Base-by-base conservation (phyloP, 2,797 vertebrate genomes). In the Sebastiscus tertius region DNA sequence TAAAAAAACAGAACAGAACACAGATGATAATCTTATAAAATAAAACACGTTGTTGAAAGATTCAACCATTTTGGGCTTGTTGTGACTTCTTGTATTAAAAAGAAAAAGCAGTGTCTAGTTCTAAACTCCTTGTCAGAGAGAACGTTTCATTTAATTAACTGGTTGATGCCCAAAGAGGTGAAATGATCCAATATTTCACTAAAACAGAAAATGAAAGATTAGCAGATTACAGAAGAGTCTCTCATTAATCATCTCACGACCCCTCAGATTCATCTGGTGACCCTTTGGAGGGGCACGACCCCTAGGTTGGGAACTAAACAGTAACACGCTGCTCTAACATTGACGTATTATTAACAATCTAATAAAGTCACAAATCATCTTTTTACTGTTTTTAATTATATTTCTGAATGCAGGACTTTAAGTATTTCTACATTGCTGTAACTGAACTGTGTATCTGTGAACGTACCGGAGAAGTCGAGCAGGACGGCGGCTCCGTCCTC, bases 401-500 rank as follows among this genome's bases (percentile, higher is more conserved):
- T 20, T 14, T 34, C 20, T 26, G 39, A 34, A 20, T 27, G 26
- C 33, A 2, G 8, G 22, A n/a, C 33, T 74, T 5, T 5, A 5
- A 27, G 12, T 75, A 63, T 13, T 42, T 42, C 11, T 22, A 14
- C 16, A 1, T 0, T 6, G 34, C n/a, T 31, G 20, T 5, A 29
- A 18, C 16, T 22, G 2, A 12, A 22, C 5, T 5, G 11, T 58
- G 52, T 66, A 4, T 8, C n/a, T 18, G 66, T 54, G 59, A 11
- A 0, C 2, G 33, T 96, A 99, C 98, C 98, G 72, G 93, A 90
- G 89, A 96, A 96, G 83, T 97, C 97, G 0, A 95, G 94, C 77
- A 96, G 95, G 12, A 46, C 3, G 0, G 59, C 5, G 1, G 61
- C 79, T 7, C 94, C 95, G 14, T 97, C 97, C 74, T 97, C 97